Base-by-base conservation (phyloP, 2,888 invertebrate genomes). In the Cordilura impudica region DNA sequence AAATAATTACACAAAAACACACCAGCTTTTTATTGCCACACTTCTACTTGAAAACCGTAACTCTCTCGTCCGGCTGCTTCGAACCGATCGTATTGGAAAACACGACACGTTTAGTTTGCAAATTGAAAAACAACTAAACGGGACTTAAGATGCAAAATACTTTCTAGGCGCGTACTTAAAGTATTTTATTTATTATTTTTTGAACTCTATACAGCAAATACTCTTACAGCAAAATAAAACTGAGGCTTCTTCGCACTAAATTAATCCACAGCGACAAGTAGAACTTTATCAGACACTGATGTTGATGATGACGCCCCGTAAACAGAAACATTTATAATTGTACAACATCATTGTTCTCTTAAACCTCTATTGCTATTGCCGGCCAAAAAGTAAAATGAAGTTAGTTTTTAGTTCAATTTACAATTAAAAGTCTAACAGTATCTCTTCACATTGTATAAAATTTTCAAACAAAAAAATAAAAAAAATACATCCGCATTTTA, bases 51-150 rank as follows among this genome's bases (percentile, higher is more conserved):
- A 39, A n/a, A 39, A 39, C 35, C 35, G 35, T 39, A 31, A 31
- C 12, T 39, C 35, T 39, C n/a, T n/a, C n/a, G 35, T 3, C 26
- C 26, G 26, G 26, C 26, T 18, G 29, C 29, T 31, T 16, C 8
- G 18, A 51, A 65, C 60, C 21, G 16, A 45, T 54, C 61, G 26
- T 35, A 12, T 14, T 10, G 45, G 29, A 56, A 19, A n/a, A 53
- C 49, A 29, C 77, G 71, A 78, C 71, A 76, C 75, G 82, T 70
- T 71, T 73, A 60, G 77, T 71, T 79, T 79, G 82, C 82, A 78
- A 81, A 81, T 74, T 82, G 76, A 66, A 75, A 67, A 75, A 60
- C 70, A 70, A 81, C 81, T 81, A 78, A 81, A 74, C 73, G 81
- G 69, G 70, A 61, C 78, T 76, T 72, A 69, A 81, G 82, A 81